phyloP scores from a whole-genome alignment of 2,113 vertebrate species.

The Empidonax alnorum region DNA sequence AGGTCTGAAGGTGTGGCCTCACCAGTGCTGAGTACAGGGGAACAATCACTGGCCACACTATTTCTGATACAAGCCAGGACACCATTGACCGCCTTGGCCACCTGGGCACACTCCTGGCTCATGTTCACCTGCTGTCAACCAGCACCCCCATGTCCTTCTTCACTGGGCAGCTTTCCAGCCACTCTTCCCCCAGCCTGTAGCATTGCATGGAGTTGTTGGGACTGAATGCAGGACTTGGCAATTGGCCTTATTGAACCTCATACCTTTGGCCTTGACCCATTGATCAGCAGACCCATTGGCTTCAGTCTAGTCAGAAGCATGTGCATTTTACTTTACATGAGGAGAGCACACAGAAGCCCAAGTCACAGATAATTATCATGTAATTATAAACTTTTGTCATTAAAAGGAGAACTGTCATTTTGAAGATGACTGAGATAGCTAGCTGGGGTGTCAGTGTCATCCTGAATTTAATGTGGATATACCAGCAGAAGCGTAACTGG shows the following conservation, averaged over 20 bases:
- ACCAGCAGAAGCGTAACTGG: neutral
- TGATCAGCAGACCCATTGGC: neutral
- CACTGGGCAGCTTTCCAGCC: fast-evolving
- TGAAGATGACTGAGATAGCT: neutral
- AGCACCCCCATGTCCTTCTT: fast-evolving
- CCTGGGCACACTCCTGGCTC: neutral
- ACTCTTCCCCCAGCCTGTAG: neutral
- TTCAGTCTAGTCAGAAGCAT: neutral
- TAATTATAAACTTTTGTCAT: neutral
- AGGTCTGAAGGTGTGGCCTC: fast-evolving
- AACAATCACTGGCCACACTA: neutral
- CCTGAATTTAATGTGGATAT: fast-evolving
- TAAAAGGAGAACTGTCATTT: neutral
- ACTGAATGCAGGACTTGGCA: neutral
- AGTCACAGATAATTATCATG: neutral
- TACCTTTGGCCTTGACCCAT: neutral
- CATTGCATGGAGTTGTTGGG: neutral
- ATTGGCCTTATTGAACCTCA: neutral
- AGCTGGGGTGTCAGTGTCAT: neutral
- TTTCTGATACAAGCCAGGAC: neutral
- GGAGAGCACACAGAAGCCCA: neutral
- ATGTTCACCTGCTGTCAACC: fast-evolving
- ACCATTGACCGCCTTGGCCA: neutral
- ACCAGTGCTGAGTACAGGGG: neutral
- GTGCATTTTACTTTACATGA: neutral